A percentile compares a stretch with the other conserved stretches of the same genome.
Conservation (phyloP, 2,113 vertebrate species). For the Notothenia coriiceps region DNA sequence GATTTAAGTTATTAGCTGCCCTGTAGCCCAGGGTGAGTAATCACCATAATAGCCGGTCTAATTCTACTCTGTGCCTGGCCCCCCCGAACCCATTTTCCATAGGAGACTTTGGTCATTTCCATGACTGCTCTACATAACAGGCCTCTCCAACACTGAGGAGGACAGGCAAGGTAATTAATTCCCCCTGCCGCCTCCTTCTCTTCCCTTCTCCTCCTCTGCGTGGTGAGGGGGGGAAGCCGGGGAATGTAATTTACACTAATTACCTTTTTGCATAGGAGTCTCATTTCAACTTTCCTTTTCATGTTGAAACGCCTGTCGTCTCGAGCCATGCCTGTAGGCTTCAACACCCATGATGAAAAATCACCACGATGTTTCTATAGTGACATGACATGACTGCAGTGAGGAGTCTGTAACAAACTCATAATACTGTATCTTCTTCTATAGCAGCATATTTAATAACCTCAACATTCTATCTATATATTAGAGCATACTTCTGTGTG, state of each 20-base stretch:
- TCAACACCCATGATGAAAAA: conserved; percentile 52
- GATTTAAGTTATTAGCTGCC: conserved; percentile 53
- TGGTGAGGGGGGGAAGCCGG: conserved; percentile 66
- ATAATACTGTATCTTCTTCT: background rate
- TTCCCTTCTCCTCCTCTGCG: conserved; percentile 65
- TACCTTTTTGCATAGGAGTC: conserved; percentile 78
- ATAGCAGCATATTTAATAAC: background rate
- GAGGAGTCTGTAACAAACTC: conserved; percentile 8
- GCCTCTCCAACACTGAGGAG: conserved; percentile 64
- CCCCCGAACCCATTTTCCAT: conserved; percentile 66
- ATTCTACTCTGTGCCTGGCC: conserved; percentile 28
- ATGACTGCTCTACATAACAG: conserved; percentile 73
- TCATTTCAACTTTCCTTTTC: conserved; percentile 80
- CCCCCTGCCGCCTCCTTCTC: conserved; percentile 72
- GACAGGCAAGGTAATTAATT: conserved; percentile 82
- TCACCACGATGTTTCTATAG: conserved; percentile 46
- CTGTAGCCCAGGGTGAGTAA: conserved; percentile 51
- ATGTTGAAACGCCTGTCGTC: conserved; percentile 54
- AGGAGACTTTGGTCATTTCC: conserved; percentile 70
- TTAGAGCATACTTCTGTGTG: background rate
- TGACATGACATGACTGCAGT: conserved; percentile 3
- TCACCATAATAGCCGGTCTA: conserved; percentile 58
- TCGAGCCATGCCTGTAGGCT: conserved; percentile 46
- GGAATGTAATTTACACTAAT: conserved; percentile 83
- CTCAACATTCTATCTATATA: background rate